Percentiles rank a stretch among this genome's conserved stretches.
Conservation (phyloP, 2,113 vertebrate genomes). For the Propithecus coquereli region DNA sequence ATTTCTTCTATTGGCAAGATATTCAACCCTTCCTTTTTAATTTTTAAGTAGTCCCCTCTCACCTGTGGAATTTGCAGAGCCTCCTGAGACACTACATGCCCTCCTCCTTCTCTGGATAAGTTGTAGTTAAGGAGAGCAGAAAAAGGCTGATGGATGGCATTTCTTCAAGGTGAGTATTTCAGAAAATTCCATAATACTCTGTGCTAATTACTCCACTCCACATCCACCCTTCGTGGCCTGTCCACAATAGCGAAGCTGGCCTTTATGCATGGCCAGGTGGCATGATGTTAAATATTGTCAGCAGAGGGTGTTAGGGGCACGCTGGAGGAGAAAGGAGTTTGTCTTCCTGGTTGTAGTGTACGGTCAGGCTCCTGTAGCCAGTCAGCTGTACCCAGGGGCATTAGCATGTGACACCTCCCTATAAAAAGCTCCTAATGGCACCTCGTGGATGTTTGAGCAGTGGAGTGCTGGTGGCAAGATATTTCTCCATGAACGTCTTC, state of each 20-base stretch:
- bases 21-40: neutral
- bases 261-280: neutral
- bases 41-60: neutral
- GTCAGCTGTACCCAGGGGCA: neutral
- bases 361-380: neutral
- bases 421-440: neutral
- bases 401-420: neutral
- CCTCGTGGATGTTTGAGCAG: neutral
- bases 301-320: neutral
- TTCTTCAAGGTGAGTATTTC: neutral
- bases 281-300: neutral
- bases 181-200: neutral
- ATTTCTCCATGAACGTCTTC: neutral
- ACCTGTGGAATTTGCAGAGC: neutral
- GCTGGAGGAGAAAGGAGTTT: neutral
- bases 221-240: neutral
- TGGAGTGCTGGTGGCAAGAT: neutral
- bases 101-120: neutral
- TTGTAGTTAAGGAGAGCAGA: neutral
- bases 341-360: neutral
- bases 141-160: neutral
- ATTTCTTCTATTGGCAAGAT: neutral
- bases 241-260: neutral
- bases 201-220: neutral
- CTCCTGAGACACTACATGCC: neutral